Evolutionary conservation across 2,797 vertebrate genomes (phyloP), one percentile per base, ranked within the genome.

Genomic region (Geotrypetes seraphini): DNA sequence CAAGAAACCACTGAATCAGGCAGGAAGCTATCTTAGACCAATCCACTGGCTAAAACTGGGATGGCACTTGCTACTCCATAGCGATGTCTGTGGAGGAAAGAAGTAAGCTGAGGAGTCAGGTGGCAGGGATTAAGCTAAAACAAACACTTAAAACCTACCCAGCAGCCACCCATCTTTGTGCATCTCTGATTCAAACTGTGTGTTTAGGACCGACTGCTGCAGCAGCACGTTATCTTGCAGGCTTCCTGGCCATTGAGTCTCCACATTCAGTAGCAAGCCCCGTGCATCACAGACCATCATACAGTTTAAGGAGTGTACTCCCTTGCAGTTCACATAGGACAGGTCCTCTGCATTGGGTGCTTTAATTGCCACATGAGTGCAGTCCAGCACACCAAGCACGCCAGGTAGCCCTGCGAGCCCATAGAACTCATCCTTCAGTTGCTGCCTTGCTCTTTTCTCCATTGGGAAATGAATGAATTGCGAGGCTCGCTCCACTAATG

Each of bases 331-430:
- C 40, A 96, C 87, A 2, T 89, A 97, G 0, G 89, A 89, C 2
- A 91, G 64, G 63, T 97, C 92, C 54, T 97, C 95, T 1, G 89
- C 87, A 60, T 91, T 97, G 3, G 93, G 93, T 1, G 95, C 93
- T 71, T 96, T 98, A 60, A 97, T 97, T 14, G 89, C 78, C 33
- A 98, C 87, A 17, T 97, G 87, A 12, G 68, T 85, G 46, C 87
- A 96, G 68, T 95, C 92, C 25, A 93, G 69, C n/a, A 96, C 86
- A 5, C 95, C 95, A 10, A 92, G 47, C 6, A 97, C 80, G 13
- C 87, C 86, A 1, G 93, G 92, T 69, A 97, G 87, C 29, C 89
- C 95, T 5, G 93, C 90, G 40, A 94, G 64, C 17, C 72, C 78
- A 56, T 86, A 89, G 45, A 97, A 98, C 58, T 90, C 89, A 33